A percentile compares a stretch with the other conserved stretches of the same genome.
phyloP scores from a whole-genome alignment of 1,140 invertebrate species.

The Drosophila melanogaster region DNA sequence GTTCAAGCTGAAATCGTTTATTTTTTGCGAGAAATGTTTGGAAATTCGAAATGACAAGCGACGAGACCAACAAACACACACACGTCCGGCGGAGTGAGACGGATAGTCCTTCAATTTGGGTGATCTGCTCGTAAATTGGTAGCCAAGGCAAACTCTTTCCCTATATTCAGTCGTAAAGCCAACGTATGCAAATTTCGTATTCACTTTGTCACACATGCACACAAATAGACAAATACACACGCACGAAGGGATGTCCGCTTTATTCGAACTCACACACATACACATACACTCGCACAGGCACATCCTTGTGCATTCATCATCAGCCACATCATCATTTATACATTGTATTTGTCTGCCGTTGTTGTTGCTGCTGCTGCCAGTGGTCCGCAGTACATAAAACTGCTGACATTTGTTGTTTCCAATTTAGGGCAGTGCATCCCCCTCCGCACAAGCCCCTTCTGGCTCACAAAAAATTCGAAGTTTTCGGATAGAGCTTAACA shows the following conservation, averaged over 20 bases:
- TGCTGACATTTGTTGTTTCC: slow-evolving; percentile 79
- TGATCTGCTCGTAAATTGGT: slow-evolving; percentile 59
- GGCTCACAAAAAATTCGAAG: slow-evolving; percentile 15
- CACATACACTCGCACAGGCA: slow-evolving; percentile 5
- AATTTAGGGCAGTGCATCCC: slow-evolving; percentile 56
- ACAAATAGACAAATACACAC: slow-evolving; percentile 52
- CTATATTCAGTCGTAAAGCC: slow-evolving; percentile 68
- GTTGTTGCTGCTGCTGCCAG: slow-evolving; percentile 28
- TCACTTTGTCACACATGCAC: slow-evolving; percentile 69
- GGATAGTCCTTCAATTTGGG: slow-evolving; percentile 62
- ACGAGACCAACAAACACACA: slow-evolving; percentile 27
- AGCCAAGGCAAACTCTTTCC: slow-evolving; percentile 58
- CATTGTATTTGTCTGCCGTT: slow-evolving; percentile 73
- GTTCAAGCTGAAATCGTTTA: slow-evolving; percentile 58
- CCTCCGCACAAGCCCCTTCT: neutral
- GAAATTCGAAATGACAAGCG: slow-evolving; percentile 58
- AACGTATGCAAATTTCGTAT: slow-evolving; percentile 80
- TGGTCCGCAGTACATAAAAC: slow-evolving; percentile 69
- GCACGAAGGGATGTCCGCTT: slow-evolving; percentile 22
- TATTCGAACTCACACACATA: slow-evolving; percentile 29
- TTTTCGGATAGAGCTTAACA: slow-evolving; percentile 49
- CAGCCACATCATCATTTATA: slow-evolving; percentile 81
- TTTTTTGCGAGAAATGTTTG: slow-evolving; percentile 54
- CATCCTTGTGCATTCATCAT: slow-evolving; percentile 71
- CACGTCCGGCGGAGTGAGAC: slow-evolving; percentile 18